phyloP scores from a whole-genome alignment of 2,888 invertebrate species.

The Catonia carolina region DNA sequence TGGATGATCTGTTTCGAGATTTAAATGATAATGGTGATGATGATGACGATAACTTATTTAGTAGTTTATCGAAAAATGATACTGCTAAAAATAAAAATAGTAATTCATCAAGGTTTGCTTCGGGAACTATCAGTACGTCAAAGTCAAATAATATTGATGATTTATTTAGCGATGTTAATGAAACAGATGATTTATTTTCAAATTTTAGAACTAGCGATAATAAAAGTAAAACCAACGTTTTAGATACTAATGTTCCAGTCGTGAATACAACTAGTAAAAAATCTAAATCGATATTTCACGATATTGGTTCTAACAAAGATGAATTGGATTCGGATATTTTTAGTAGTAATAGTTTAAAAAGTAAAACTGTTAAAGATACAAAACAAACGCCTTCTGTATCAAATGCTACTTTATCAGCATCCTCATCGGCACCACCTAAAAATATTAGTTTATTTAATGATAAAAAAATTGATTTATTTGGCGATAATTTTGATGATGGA shows the following conservation, averaged over 20 bases:
- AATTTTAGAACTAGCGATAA: neutral
- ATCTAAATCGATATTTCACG: neutral
- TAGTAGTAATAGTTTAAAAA: too few species aligned
- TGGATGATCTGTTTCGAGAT: slow-evolving; percentile 5
- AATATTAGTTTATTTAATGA: slow-evolving; percentile 1
- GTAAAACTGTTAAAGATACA: too few species aligned
- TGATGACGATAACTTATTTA: slow-evolving; percentile 4
- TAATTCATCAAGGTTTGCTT: neutral
- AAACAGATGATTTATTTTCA: slow-evolving; percentile 10
- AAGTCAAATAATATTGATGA: too few species aligned
- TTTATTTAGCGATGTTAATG: neutral
- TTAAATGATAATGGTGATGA: neutral
- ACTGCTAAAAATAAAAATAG: slow-evolving; percentile 2
- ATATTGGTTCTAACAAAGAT: neutral
- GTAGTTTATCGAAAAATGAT: slow-evolving; percentile 2
- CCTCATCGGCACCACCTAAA: neutral
- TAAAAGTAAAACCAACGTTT: too few species aligned
- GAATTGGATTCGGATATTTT: too few species aligned
- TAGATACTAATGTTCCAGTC: neutral
- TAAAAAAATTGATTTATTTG: slow-evolving; percentile 4
- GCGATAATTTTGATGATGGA: slow-evolving; percentile 27
- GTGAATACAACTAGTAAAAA: neutral
- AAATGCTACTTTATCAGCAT: too few species aligned
- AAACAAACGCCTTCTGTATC: too few species aligned
- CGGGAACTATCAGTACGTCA: too few species aligned